Evolutionary conservation across 2,113 vertebrate genomes (phyloP).

Genomic region (Lasiurus borealis): DNA sequence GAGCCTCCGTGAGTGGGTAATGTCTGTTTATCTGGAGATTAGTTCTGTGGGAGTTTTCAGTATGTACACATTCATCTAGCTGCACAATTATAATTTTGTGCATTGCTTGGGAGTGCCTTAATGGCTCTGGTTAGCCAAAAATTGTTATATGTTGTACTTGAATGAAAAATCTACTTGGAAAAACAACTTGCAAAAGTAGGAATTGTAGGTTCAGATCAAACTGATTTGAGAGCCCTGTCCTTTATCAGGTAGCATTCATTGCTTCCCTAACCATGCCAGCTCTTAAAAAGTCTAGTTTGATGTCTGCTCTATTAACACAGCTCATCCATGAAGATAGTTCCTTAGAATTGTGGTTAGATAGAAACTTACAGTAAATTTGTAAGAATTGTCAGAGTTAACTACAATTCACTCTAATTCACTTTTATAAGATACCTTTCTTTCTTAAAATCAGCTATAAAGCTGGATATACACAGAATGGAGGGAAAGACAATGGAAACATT

Average conservation of each 20-base stretch:
- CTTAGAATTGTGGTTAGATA: background rate
- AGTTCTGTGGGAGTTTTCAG: background rate
- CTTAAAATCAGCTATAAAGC: background rate
- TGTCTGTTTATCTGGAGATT: background rate
- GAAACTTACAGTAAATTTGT: slow-evolving; percentile 1
- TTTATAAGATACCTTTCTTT: background rate
- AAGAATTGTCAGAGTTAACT: background rate
- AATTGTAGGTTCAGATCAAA: background rate
- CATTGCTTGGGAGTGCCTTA: background rate
- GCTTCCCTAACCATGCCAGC: background rate
- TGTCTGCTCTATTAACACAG: background rate
- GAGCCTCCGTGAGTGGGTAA: background rate
- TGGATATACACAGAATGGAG: background rate
- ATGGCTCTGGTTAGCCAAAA: too few species aligned
- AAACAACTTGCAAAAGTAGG: background rate
- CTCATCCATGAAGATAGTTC: background rate
- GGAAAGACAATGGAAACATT: background rate
- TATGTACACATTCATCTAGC: background rate
- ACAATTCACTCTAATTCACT: background rate
- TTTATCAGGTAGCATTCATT: background rate
- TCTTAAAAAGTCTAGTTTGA: background rate
- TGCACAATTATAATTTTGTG: background rate
- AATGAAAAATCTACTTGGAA: background rate
- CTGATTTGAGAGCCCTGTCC: background rate
- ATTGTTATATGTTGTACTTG: background rate